Percentiles rank a stretch among this genome's conserved stretches.
These are phyloP conservation scores for Thermophis baileyi DNA, from an alignment of 2,113 vertebrate species.

Conservation along the genomic window DNA sequence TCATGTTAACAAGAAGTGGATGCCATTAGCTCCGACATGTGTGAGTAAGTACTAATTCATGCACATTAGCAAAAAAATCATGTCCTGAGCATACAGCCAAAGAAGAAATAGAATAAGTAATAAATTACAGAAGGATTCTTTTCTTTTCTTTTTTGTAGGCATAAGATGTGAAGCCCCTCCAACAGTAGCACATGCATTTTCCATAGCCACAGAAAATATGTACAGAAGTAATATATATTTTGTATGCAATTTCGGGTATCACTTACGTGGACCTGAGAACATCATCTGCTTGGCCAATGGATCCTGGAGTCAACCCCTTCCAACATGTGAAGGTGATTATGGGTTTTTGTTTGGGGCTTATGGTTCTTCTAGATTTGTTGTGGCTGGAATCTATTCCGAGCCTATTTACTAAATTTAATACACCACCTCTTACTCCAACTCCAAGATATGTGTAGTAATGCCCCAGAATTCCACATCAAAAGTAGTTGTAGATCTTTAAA, in stretches of 20 bases:
- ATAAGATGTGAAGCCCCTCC: slow-evolving; percentile 57
- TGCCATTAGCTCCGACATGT: slow-evolving; percentile 47
- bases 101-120: not conserved
- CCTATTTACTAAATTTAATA: not conserved
- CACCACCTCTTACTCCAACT: not conserved
- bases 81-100: not conserved
- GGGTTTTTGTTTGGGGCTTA: not conserved
- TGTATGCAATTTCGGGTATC: slow-evolving; percentile 59
- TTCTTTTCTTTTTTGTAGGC: slow-evolving; percentile 49
- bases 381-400: not conserved
- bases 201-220: slow-evolving; percentile 46
- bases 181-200: slow-evolving; percentile 58
- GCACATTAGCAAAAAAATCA: not conserved
- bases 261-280: slow-evolving; percentile 59
- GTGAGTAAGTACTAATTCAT: slow-evolving; percentile 49
- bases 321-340: slow-evolving; percentile 59
- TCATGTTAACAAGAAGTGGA: slow-evolving; percentile 65
- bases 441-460: not conserved
- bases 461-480: not conserved
- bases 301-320: slow-evolving; percentile 67
- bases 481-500: not conserved
- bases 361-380: not conserved
- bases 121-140: slow-evolving; percentile 1
- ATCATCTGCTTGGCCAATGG: slow-evolving; percentile 66
- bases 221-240: slow-evolving; percentile 62